A percentile compares a stretch with the other conserved stretches of the same genome.
Conservation (phyloP, 2,797 vertebrate genomes). For the Galago senegalensis region DNA sequence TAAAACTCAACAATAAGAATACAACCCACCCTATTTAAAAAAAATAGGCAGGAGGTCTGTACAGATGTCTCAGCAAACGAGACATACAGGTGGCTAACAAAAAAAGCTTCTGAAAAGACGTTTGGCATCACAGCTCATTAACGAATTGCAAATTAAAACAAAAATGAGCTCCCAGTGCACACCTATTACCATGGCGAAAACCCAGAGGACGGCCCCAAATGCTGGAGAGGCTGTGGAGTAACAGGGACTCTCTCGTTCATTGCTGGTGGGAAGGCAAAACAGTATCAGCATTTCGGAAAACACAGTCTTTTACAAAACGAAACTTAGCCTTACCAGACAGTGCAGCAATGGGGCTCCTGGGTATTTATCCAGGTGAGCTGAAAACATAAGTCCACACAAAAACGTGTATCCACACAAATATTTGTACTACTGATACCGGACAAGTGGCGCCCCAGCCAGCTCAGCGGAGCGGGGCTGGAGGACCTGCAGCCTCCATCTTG, state of each 20-base stretch:
- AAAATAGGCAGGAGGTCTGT: not conserved
- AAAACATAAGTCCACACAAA: not conserved
- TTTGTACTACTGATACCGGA: not conserved
- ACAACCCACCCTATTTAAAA: not conserved
- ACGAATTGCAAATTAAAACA: not conserved
- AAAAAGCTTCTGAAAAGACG: not conserved
- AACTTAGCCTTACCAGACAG: not conserved
- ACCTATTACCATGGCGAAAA: not conserved
- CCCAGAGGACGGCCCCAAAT: not conserved
- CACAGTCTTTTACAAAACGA: not conserved
- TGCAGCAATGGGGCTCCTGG: not conserved
- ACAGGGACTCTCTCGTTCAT: not conserved
- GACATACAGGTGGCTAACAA: not conserved
- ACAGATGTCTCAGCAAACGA: not conserved
- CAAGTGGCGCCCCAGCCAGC: too few species aligned
- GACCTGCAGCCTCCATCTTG: too few species aligned
- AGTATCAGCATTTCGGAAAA: not conserved
- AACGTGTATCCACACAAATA: not conserved
- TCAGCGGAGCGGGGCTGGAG: too few species aligned
- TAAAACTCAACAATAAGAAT: not conserved
- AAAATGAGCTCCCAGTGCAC: not conserved
- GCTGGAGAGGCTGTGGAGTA: too few species aligned
- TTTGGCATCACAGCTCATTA: not conserved
- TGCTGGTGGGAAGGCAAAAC: not conserved
- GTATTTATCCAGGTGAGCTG: not conserved